Conservation (phyloP, 2,888 invertebrate species). For the Saturnia japonica region DNA sequence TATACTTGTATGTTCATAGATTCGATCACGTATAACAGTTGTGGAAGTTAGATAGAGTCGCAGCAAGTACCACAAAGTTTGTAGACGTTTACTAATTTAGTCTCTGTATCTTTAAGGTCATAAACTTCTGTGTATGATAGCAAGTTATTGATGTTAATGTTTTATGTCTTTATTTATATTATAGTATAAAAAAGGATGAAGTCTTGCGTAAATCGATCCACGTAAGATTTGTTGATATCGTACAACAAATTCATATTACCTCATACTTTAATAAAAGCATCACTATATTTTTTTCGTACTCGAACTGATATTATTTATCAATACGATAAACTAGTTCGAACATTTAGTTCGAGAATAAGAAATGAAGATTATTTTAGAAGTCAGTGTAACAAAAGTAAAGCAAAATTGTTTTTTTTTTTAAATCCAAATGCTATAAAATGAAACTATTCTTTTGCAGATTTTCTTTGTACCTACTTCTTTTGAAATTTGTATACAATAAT, state of each 20-base stretch:
- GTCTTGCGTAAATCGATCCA: background rate
- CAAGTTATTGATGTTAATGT: background rate
- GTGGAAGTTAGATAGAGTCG: background rate
- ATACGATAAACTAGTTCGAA: background rate
- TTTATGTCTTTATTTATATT: background rate
- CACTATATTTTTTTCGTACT: background rate
- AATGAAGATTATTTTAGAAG: background rate
- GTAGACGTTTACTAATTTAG: slow-evolving; percentile 1
- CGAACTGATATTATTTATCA: background rate
- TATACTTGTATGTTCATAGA: background rate
- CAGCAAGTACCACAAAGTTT: background rate
- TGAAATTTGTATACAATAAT: slow-evolving; percentile 5
- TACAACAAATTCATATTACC: background rate
- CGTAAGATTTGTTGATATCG: background rate
- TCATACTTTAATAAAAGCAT: too few relatives aligned
- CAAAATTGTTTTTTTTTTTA: background rate
- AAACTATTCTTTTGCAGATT: background rate
- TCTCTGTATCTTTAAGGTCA: background rate
- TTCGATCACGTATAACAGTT: background rate
- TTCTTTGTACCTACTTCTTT: background rate
- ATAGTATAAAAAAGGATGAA: too few relatives aligned
- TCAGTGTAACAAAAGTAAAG: background rate
- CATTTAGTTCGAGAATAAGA: background rate
- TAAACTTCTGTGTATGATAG: background rate
- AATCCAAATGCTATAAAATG: background rate